These are phyloP conservation scores for Mimumesa dahlbomi DNA, from an alignment of 2,888 invertebrate genomes.

Conservation along the genomic window DNA sequence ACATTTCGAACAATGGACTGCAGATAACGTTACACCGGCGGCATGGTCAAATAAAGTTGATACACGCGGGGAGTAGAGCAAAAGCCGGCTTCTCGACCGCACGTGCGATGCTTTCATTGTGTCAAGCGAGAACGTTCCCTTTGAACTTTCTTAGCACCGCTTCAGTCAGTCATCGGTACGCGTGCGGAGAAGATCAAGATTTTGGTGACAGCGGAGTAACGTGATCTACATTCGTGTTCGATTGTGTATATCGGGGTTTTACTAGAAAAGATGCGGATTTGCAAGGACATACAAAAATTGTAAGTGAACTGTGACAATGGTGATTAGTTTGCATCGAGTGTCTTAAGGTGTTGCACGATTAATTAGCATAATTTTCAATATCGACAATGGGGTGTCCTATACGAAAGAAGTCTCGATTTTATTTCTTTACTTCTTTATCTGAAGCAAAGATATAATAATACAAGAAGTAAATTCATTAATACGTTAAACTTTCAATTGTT, in stretches of 20 bases:
- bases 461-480: too few species aligned
- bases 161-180: constrained; percentile 33
- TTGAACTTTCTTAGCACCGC: constrained; percentile 27
- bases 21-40: not conserved
- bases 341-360: too few species aligned
- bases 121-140: constrained; percentile 33
- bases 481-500: too few species aligned
- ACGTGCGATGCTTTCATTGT: constrained; percentile 36
- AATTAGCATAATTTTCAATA: too few species aligned
- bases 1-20: not conserved
- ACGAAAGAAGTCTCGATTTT: too few species aligned
- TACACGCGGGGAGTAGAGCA: not conserved
- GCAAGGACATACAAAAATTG: not conserved
- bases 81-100: constrained; percentile 10
- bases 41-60: constrained; percentile 2
- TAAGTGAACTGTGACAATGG: too few species aligned
- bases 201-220: too few species aligned
- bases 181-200: constrained; percentile 12
- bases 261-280: not conserved
- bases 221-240: too few species aligned
- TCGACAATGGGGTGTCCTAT: too few species aligned
- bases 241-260: not conserved
- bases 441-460: too few species aligned
- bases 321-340: too few species aligned
- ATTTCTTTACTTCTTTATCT: too few species aligned